phyloP scores from a whole-genome alignment of 2,888 invertebrate species.

The Erebia palarica region DNA sequence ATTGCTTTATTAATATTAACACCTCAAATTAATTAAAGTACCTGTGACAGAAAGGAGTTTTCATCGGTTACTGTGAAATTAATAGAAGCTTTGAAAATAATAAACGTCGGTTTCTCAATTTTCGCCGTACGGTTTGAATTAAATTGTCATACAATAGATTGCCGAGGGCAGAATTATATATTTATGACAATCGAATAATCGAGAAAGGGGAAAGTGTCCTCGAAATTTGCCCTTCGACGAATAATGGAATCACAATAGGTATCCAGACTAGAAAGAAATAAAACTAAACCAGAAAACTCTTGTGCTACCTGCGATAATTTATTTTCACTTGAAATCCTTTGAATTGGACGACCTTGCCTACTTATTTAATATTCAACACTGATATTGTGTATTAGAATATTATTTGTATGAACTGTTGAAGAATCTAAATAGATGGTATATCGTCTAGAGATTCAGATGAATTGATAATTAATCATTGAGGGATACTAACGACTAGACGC shows the following conservation, averaged over 20 bases:
- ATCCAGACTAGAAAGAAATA: not conserved
- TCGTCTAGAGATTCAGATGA: not conserved
- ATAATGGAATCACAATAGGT: not conserved
- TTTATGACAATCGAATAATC: slow-evolving; percentile 1
- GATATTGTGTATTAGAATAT: not conserved
- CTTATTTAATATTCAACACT: not conserved
- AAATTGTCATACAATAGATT: slow-evolving; percentile 7
- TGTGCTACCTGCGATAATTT: not conserved
- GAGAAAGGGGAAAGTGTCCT: slow-evolving; percentile 3
- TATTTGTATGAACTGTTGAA: not conserved
- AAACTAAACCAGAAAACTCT: slow-evolving; percentile 7
- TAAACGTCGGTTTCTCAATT: slow-evolving; percentile 3
- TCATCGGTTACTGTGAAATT: no score
- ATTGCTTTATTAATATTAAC: no score
- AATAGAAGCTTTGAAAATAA: not conserved
- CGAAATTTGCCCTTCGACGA: not conserved
- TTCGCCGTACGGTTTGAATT: slow-evolving; percentile 1
- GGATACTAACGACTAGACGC: slow-evolving; percentile 16
- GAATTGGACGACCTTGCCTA: not conserved
- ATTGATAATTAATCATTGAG: slow-evolving; percentile 9
- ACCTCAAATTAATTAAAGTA: no score
- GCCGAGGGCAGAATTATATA: not conserved
- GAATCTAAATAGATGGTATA: not conserved
- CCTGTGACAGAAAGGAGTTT: no score
- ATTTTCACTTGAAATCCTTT: not conserved